phyloP scores from a whole-genome alignment of 2,888 invertebrate species.

The Synergus itoensis region DNA sequence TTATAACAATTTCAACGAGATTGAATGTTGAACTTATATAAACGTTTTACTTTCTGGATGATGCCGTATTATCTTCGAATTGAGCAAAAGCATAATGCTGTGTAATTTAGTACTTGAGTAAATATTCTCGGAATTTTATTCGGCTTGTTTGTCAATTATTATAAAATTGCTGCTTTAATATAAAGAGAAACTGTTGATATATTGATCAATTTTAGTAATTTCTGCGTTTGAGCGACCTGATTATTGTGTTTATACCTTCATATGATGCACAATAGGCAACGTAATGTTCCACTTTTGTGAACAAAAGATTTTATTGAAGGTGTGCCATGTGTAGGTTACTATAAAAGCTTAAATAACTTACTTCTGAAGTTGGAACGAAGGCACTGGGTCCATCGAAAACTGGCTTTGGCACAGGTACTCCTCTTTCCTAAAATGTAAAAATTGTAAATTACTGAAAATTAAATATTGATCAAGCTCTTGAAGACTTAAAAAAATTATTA shows the following conservation, averaged over 20 bases:
- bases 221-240: slow-evolving; percentile 52
- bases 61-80: slow-evolving; percentile 4
- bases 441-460: background rate
- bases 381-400: slow-evolving; percentile 80
- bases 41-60: slow-evolving; percentile 6
- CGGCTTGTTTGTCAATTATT: slow-evolving; percentile 31
- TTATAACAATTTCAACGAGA: background rate
- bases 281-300: slow-evolving; percentile 51
- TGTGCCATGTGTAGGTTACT: background rate
- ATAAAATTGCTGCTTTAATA: slow-evolving; percentile 6
- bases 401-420: slow-evolving; percentile 80
- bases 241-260: slow-evolving; percentile 50
- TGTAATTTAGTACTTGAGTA: slow-evolving; percentile 17
- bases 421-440: slow-evolving; percentile 78
- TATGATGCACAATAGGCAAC: slow-evolving; percentile 44
- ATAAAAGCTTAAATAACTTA: slow-evolving; percentile 71
- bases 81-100: slow-evolving; percentile 17
- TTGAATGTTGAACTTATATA: background rate
- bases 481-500: background rate
- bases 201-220: slow-evolving; percentile 53
- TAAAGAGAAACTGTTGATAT: slow-evolving; percentile 21
- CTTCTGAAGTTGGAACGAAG: slow-evolving; percentile 80
- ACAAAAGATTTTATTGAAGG: slow-evolving; percentile 44
- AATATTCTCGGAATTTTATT: slow-evolving; percentile 16
- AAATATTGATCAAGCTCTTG: background rate